Percentiles rank a stretch among this genome's conserved stretches.
These are phyloP conservation scores for Operophtera brumata DNA, from an alignment of 2,888 invertebrate species.

Conservation along the genomic window DNA sequence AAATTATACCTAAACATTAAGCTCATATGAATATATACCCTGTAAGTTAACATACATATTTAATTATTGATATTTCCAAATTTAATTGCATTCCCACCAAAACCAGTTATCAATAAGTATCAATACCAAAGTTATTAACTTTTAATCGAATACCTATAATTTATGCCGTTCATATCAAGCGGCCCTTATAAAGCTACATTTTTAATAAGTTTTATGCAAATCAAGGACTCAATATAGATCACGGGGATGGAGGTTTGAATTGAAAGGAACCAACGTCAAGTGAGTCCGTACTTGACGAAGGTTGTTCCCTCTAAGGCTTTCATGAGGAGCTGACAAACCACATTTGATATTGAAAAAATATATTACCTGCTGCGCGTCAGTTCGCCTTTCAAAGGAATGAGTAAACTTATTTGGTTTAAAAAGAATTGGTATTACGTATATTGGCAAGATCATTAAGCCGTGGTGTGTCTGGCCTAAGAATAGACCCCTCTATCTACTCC, in stretches of 20 bases:
- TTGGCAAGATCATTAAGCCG: background rate
- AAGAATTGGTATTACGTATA: background rate
- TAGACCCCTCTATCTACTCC: too few relatives aligned
- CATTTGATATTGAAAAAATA: constrained; percentile 56
- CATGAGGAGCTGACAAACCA: constrained; percentile 56
- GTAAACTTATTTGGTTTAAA: constrained; percentile 7
- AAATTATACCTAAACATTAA: too few relatives aligned
- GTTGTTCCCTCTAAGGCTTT: constrained; percentile 22
- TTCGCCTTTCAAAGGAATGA: constrained; percentile 17
- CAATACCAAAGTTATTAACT: constrained; percentile 7
- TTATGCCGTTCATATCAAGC: constrained; percentile 49
- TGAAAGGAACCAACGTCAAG: constrained; percentile 71
- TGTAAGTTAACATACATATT: too few relatives aligned
- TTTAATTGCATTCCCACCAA: background rate
- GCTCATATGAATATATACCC: too few relatives aligned
- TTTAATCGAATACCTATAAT: constrained; percentile 35
- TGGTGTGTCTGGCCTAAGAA: too few relatives aligned
- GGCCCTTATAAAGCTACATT: constrained; percentile 51
- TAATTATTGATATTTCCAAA: too few relatives aligned
- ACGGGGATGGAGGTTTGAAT: constrained; percentile 62
- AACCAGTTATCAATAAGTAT: constrained; percentile 3
- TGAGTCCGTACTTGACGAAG: constrained; percentile 63
- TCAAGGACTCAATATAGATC: constrained; percentile 49
- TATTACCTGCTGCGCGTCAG: constrained; percentile 39
- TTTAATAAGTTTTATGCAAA: constrained; percentile 78